These are phyloP conservation scores for Scelioninae gen. 2 DNA, from an alignment of 2,888 invertebrate genomes.

Conservation along the genomic window DNA sequence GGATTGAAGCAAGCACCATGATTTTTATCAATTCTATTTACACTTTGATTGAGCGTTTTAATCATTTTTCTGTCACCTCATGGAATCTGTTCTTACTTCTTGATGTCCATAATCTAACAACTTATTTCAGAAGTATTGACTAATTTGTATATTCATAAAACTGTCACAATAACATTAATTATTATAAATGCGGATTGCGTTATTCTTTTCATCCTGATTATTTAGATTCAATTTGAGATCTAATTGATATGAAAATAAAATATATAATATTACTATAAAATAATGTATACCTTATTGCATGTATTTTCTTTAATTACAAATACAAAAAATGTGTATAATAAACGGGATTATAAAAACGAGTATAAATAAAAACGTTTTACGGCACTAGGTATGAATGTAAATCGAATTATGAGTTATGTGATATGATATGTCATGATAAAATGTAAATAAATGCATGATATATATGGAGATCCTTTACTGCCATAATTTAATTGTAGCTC, in stretches of 20 bases:
- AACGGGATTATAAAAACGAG: too few species aligned
- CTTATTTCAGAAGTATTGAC: not conserved
- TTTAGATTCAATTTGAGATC: too few species aligned
- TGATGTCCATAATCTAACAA: not conserved
- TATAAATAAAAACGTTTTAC: slow-evolving; percentile 4
- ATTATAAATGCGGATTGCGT: too few species aligned
- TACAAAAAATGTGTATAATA: too few species aligned
- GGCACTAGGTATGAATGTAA: slow-evolving; percentile 3
- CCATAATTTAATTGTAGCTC: slow-evolving; percentile 51
- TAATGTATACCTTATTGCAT: too few species aligned
- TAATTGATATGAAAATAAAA: too few species aligned
- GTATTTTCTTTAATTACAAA: too few species aligned
- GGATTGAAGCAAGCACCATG: slow-evolving; percentile 35
- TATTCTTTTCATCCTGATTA: too few species aligned
- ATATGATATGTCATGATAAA: slow-evolving; percentile 30
- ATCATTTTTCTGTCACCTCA: slow-evolving; percentile 25
- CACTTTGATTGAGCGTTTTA: slow-evolving; percentile 28
- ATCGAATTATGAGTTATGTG: slow-evolving; percentile 17
- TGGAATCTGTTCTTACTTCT: not conserved
- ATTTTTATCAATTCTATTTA: slow-evolving; percentile 46
- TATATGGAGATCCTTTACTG: slow-evolving; percentile 20
- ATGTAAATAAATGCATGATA: slow-evolving; percentile 27
- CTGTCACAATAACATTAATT: too few species aligned
- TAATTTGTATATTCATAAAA: too few species aligned
- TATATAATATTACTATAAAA: too few species aligned